Percentiles rank a stretch among this genome's conserved stretches.
Evolutionary conservation across 2,888 invertebrate species (phyloP).

Genomic region (Seira musarum): DNA sequence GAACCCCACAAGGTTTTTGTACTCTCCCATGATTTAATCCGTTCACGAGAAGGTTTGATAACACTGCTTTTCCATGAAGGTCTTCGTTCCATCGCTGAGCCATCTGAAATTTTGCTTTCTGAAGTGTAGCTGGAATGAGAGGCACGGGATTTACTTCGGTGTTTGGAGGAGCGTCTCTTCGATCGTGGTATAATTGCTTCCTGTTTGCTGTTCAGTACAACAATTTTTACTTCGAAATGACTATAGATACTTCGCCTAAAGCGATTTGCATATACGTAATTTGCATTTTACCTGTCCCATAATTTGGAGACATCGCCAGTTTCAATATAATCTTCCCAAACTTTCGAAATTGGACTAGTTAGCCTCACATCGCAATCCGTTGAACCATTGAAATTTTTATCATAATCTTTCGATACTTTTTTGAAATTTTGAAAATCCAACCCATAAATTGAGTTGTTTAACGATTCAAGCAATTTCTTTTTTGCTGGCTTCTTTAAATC

Average conservation of each 20-base stretch:
- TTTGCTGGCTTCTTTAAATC: neutral
- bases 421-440: neutral
- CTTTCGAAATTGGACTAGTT: slow-evolving; percentile 11
- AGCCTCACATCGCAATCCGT: neutral
- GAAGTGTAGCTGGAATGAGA: too few species aligned
- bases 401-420: neutral
- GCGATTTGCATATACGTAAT: neutral
- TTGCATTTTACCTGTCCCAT: neutral
- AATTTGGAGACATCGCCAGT: slow-evolving; percentile 25
- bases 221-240: too few species aligned
- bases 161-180: too few species aligned
- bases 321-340: slow-evolving; percentile 34
- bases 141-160: too few species aligned
- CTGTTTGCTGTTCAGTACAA: too few species aligned
- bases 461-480: neutral
- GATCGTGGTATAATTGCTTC: too few species aligned
- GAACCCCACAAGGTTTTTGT: neutral
- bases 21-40: neutral
- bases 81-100: too few species aligned
- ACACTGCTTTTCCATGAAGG: slow-evolving; percentile 25
- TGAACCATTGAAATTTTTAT: neutral
- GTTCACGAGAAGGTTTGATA: slow-evolving; percentile 1
- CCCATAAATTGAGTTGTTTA: slow-evolving; percentile 19
- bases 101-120: too few species aligned
- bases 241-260: too few species aligned